Conservation (phyloP, 2,113 vertebrate genomes). For the Trematomus loennbergii region DNA sequence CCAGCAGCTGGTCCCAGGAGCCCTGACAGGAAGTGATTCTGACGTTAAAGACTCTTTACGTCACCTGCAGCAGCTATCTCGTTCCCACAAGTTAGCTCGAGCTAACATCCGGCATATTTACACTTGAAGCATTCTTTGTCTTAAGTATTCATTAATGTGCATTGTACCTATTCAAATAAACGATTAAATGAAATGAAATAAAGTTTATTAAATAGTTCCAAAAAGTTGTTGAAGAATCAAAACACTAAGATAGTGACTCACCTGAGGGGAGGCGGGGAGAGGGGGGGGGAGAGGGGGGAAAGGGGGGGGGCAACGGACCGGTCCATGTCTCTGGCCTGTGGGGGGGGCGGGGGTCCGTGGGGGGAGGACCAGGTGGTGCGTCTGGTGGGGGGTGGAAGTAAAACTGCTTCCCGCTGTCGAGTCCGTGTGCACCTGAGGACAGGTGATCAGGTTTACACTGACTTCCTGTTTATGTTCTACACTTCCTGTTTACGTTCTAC, state of each 20-base stretch:
- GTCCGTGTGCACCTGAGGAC: constrained; percentile 81
- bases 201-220: no score
- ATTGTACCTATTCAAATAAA: no score
- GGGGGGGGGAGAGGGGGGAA: constrained; percentile 29
- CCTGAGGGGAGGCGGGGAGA: constrained; percentile 51
- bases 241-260: neutral
- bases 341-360: constrained; percentile 75
- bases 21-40: constrained; percentile 27
- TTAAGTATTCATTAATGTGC: no score
- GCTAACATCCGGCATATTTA: no score
- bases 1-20: constrained; percentile 84
- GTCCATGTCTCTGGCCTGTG: constrained; percentile 10
- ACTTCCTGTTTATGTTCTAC: no score
- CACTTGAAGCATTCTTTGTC: no score
- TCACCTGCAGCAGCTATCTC: no score
- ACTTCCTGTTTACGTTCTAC: no score
- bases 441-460: no score
- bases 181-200: no score
- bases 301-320: constrained; percentile 15
- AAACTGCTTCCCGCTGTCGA: constrained; percentile 83
- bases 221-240: no score
- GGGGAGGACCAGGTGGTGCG: constrained; percentile 88
- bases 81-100: no score
- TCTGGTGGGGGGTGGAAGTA: constrained; percentile 88
- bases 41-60: neutral